Percentiles rank a stretch among this genome's conserved stretches.
phyloP scores from a whole-genome alignment of 2,888 invertebrate genomes.

The Thera britannica region DNA sequence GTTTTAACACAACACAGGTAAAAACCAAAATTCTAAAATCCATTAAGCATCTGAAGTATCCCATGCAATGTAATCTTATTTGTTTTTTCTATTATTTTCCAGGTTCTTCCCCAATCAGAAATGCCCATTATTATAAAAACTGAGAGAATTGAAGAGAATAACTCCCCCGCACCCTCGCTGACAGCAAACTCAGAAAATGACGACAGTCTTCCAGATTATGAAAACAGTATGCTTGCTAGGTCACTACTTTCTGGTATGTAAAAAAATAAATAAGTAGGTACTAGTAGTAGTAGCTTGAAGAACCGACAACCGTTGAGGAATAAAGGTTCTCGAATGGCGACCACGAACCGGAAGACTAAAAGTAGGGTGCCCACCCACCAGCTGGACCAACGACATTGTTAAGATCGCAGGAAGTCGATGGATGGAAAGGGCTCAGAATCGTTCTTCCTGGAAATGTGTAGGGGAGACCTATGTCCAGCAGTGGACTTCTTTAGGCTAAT shows the following conservation, averaged over 20 bases:
- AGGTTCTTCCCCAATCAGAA: conserved; percentile 59
- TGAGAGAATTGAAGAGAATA: conserved; percentile 69
- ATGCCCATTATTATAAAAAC: conserved; percentile 73
- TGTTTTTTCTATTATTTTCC: conserved; percentile 32
- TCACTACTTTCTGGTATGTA: conserved; percentile 76
- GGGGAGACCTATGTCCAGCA: no score
- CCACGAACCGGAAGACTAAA: no score
- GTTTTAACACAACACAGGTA: conserved; percentile 62
- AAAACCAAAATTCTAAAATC: neutral
- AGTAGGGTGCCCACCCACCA: no score
- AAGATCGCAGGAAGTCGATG: no score
- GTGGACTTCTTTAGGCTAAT: no score
- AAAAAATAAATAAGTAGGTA: no score
- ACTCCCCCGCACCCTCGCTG: conserved; percentile 59
- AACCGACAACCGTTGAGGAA: no score
- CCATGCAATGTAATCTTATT: neutral
- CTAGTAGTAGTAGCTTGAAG: no score
- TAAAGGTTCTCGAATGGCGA: no score
- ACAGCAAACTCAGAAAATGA: conserved; percentile 71
- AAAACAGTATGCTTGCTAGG: conserved; percentile 83
- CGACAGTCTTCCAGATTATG: conserved; percentile 79
- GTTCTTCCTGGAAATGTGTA: no score
- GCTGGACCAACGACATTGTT: no score
- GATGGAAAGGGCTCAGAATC: no score
- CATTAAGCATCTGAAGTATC: neutral